These are phyloP conservation scores for Copsychus sechellarum DNA, from an alignment of 2,113 vertebrate species.

Conservation along the genomic window DNA sequence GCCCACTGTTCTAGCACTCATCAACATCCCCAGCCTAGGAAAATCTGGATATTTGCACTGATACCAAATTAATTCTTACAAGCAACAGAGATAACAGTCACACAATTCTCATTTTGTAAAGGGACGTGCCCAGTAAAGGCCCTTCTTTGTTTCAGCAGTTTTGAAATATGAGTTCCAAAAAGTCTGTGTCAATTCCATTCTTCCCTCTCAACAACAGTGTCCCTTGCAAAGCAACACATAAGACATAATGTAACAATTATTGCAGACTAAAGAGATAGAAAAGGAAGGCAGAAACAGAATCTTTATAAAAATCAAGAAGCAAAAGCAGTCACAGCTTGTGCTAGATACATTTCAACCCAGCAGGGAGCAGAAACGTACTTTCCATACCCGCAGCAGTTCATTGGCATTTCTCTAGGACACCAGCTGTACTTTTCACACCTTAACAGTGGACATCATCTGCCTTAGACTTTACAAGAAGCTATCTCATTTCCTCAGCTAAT, in stretches of 20 bases:
- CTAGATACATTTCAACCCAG: neutral
- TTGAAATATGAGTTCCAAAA: neutral
- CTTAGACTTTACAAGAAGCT: neutral
- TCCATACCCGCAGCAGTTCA: neutral
- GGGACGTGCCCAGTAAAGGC: neutral
- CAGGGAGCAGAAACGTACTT: neutral
- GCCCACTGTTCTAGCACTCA: neutral
- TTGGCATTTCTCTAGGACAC: neutral
- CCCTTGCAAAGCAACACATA: neutral
- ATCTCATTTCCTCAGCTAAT: neutral
- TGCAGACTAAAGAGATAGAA: neutral
- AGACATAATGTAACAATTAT: neutral
- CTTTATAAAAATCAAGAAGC: neutral
- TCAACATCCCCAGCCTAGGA: neutral
- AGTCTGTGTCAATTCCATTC: neutral
- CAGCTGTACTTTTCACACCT: neutral
- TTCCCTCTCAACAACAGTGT: neutral
- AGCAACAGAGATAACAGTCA: neutral
- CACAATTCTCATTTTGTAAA: neutral
- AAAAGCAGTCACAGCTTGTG: neutral
- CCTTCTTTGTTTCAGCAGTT: neutral
- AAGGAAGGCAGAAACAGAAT: neutral
- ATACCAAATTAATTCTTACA: neutral
- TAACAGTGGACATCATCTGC: neutral
- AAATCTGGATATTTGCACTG: neutral